These are phyloP conservation scores for Dryococelus australis DNA, from an alignment of 2,888 invertebrate species.

Conservation along the genomic window DNA sequence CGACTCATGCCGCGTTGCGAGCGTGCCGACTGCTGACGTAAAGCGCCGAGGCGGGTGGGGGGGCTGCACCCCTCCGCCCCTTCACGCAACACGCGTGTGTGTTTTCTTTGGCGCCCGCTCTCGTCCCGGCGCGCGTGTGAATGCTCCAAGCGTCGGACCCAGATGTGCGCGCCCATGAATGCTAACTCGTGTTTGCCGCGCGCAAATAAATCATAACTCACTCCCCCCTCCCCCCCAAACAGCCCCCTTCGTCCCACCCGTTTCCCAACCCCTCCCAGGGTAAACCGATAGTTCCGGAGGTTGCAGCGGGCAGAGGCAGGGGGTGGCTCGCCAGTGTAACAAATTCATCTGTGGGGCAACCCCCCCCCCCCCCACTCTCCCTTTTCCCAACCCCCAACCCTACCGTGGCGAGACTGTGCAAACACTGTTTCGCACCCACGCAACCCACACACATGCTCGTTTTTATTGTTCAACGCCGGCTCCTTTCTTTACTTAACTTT, in stretches of 20 bases:
- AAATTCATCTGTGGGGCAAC: neutral
- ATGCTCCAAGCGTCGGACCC: conserved; percentile 19
- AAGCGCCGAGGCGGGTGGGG: neutral
- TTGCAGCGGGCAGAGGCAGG: neutral
- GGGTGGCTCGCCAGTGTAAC: neutral
- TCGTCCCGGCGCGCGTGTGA: neutral
- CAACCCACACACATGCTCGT: neutral
- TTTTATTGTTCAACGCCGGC: neutral
- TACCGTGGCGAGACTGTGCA: neutral
- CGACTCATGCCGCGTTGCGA: neutral
- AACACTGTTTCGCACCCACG: conserved; percentile 9
- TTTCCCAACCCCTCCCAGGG: neutral
- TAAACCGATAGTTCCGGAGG: neutral
- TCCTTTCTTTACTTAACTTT: neutral
- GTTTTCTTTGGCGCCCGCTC: neutral
- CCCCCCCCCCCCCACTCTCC: neutral
- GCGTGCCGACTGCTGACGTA: too few species aligned
- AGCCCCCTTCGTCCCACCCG: neutral
- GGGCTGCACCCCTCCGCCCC: neutral
- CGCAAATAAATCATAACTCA: conserved; percentile 38
- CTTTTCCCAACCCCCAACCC: too few species aligned
- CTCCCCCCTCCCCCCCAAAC: neutral
- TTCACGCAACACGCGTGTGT: neutral
- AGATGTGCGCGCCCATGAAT: conserved; percentile 32
- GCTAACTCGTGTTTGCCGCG: conserved; percentile 37